Evolutionary conservation across 2,797 vertebrate genomes (phyloP), one percentile per base, ranked within the genome.

Genomic region (Rhadinocentrus ornatus): DNA sequence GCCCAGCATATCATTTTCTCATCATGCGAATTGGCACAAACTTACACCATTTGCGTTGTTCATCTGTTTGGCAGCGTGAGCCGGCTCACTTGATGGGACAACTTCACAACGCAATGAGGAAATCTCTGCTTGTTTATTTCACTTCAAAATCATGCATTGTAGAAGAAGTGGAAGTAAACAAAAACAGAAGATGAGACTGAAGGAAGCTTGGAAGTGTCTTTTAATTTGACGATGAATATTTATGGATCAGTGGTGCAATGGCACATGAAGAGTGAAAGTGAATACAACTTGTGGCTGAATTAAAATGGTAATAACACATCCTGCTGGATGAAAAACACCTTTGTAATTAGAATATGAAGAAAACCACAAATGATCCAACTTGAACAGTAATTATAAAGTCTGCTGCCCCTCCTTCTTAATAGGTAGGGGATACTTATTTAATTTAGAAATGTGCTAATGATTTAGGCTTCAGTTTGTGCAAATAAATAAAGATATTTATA

Each of bases 1-100:
- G 90, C 86, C 82, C 89, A 91, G 91, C 93, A 95, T 94, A 95
- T 96, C 91, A 94, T 95, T 96, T 96, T 94, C 94, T 94, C 93
- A 95, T 94, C 94, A 94, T 93, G 92, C 91, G 94, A 95, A 95
- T 80, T 96, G 95, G 95, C 94, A 94, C 90, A 93, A 94, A 94
- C 91, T 88, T 82, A 94, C 48, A 78, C 66, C 66, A 59, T 82
- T 85, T 80, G 78, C 56, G 46, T 68, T 78, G 85, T 77, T 88
- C 71, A 71, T 88, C 66, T 85, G 62, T 82, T 81, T 86, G 83
- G 84, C 86, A 83, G 71, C 68, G 65, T 34, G 67, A 58, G 77
- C 52, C 62, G 77, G 67, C 62, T 78, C 68, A 75, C 71, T 86
- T 50, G 60, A 81, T 72, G 76, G 71, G 61, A 75, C 69, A 59